Conservation (phyloP, 2,113 vertebrate genomes). For the Hippocampus barbouri region DNA sequence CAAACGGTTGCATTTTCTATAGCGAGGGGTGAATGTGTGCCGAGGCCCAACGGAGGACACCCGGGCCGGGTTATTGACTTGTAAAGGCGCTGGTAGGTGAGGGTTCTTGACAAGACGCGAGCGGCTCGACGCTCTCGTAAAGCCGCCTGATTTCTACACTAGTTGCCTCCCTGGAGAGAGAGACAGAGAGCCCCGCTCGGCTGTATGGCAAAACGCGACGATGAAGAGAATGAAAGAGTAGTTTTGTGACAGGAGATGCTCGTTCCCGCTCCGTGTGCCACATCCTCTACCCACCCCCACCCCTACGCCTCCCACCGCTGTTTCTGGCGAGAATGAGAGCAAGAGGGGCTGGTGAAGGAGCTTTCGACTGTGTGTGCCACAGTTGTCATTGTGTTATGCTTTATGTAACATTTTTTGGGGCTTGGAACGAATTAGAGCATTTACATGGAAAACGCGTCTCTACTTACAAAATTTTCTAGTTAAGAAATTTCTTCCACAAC, state of each 20-base stretch:
- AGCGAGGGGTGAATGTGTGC: slow-evolving; percentile 50
- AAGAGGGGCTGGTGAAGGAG: slow-evolving; percentile 14
- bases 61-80: slow-evolving; percentile 70
- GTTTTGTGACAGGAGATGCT: slow-evolving; percentile 78
- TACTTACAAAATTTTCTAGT: no score
- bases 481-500: no score
- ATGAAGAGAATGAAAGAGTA: slow-evolving; percentile 66
- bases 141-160: slow-evolving; percentile 83
- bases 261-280: slow-evolving; percentile 72
- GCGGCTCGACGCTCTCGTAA: slow-evolving; percentile 67
- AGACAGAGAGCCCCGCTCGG: slow-evolving; percentile 77
- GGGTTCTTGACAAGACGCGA: slow-evolving; percentile 73
- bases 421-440: no score
- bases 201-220: slow-evolving; percentile 72
- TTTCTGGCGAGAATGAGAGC: slow-evolving; percentile 28
- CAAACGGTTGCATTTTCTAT: slow-evolving; percentile 16
- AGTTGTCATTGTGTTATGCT: neutral
- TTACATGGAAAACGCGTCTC: no score
- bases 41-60: slow-evolving; percentile 56
- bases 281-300: neutral
- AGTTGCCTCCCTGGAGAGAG: slow-evolving; percentile 86
- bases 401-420: neutral
- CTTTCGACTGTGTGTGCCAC: neutral
- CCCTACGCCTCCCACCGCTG: neutral
- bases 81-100: slow-evolving; percentile 73